Evolutionary conservation across 2,113 vertebrate species (phyloP).

Genomic region (Ceyx cyanopectus): DNA sequence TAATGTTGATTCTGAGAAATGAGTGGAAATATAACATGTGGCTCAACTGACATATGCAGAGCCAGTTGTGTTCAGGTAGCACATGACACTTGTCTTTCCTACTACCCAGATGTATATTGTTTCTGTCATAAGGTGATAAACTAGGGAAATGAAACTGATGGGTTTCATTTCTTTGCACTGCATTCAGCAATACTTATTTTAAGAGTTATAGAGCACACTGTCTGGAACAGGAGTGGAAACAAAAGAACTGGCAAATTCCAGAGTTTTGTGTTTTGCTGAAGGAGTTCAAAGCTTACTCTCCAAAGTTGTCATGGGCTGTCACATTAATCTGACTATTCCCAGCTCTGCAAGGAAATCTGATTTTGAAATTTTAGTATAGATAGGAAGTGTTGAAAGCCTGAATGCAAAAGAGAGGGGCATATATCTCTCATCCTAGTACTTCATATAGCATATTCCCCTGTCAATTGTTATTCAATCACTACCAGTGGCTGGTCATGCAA

Average conservation of each 20-base stretch:
- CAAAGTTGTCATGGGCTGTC: neutral
- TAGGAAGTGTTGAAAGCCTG: neutral
- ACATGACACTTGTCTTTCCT: slow-evolving; percentile 22
- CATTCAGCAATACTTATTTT: slow-evolving; percentile 22
- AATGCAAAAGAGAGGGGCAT: neutral
- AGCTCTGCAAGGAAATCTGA: neutral
- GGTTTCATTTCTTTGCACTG: slow-evolving; percentile 54
- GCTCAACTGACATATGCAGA: neutral
- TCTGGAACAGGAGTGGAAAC: neutral
- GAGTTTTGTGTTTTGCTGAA: neutral
- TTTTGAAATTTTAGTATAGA: neutral
- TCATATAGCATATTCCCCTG: neutral
- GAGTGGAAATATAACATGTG: neutral
- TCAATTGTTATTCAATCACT: neutral
- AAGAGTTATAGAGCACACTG: neutral
- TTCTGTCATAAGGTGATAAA: slow-evolving; percentile 4
- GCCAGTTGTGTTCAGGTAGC: neutral
- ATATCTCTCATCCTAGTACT: neutral
- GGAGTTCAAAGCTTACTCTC: neutral
- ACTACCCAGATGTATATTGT: neutral
- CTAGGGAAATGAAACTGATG: slow-evolving; percentile 28
- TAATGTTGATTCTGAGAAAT: slow-evolving; percentile 5
- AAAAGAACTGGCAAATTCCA: neutral
- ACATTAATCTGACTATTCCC: neutral
- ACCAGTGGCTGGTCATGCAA: neutral